Conservation (phyloP, 2,888 invertebrate genomes). For the Zygothrica quintamaculata region DNA sequence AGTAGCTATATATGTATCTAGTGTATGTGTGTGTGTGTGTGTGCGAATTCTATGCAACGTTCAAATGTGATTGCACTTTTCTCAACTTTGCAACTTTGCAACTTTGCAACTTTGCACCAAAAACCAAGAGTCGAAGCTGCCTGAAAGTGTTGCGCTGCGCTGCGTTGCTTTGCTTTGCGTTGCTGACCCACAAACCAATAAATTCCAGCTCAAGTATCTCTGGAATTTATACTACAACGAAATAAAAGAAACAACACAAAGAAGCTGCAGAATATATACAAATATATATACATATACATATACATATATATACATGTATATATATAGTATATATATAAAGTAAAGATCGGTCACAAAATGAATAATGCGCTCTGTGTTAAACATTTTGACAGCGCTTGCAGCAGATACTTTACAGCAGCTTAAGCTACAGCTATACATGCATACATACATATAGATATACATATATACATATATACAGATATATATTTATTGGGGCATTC, state of each 20-base stretch:
- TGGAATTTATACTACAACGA: slow-evolving; percentile 62
- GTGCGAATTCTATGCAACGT: slow-evolving; percentile 63
- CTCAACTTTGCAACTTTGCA: too few relatives aligned
- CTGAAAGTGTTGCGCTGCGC: slow-evolving; percentile 63
- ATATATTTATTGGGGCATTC: slow-evolving; percentile 59
- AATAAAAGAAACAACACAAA: slow-evolving; percentile 26
- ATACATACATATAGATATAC: slow-evolving; percentile 4
- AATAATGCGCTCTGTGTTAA: slow-evolving; percentile 74
- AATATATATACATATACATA: too few relatives aligned
- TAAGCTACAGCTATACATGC: slow-evolving; percentile 18
- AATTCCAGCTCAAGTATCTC: slow-evolving; percentile 76
- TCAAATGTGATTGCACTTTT: slow-evolving; percentile 74
- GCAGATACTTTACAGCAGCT: slow-evolving; percentile 29
- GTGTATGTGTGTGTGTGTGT: slow-evolving; percentile 11
- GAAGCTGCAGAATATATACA: slow-evolving; percentile 6
- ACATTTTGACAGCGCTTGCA: slow-evolving; percentile 79
- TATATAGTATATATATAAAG: too few relatives aligned
- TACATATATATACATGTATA: too few relatives aligned
- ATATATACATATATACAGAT: slow-evolving; percentile 24
- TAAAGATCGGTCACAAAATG: slow-evolving; percentile 55
- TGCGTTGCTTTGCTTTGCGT: too few relatives aligned
- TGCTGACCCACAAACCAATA: slow-evolving; percentile 78
- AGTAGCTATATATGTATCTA: slow-evolving; percentile 35
- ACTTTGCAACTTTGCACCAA: too few relatives aligned
- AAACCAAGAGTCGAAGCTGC: slow-evolving; percentile 30